These are phyloP conservation scores for Calonectris borealis DNA, from an alignment of 2,113 vertebrate species.

Conservation along the genomic window DNA sequence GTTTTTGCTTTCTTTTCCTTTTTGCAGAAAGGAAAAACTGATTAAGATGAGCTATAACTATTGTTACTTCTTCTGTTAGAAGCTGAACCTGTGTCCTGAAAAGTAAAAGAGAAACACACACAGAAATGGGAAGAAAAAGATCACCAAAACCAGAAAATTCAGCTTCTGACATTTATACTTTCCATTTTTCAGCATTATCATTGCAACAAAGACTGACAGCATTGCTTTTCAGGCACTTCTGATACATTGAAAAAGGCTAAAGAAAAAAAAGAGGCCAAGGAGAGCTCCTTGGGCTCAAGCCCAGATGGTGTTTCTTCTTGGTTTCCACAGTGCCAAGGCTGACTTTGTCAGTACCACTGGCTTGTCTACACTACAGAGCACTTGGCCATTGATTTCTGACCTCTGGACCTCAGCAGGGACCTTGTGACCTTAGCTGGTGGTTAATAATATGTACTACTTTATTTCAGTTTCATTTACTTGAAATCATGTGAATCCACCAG, in stretches of 20 bases:
- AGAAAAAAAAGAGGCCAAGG: not conserved
- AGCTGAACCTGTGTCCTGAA: not conserved
- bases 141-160: not conserved
- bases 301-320: not conserved
- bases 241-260: not conserved
- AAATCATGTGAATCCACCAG: not conserved
- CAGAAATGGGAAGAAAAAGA: not conserved
- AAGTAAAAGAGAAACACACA: not conserved
- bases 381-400: not conserved
- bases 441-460: not conserved
- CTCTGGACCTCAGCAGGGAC: not conserved
- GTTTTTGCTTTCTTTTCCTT: not conserved
- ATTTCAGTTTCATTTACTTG: not conserved
- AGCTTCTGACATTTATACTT: not conserved
- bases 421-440: not conserved
- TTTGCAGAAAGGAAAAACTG: not conserved
- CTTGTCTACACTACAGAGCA: not conserved
- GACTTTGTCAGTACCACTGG: not conserved
- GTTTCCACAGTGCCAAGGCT: not conserved
- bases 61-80: not conserved
- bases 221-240: not conserved
- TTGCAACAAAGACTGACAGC: not conserved
- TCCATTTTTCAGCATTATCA: not conserved
- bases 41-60: not conserved
- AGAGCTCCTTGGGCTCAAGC: not conserved